Conservation (phyloP, 2,888 invertebrate species). For the Flexamia atlantica region DNA sequence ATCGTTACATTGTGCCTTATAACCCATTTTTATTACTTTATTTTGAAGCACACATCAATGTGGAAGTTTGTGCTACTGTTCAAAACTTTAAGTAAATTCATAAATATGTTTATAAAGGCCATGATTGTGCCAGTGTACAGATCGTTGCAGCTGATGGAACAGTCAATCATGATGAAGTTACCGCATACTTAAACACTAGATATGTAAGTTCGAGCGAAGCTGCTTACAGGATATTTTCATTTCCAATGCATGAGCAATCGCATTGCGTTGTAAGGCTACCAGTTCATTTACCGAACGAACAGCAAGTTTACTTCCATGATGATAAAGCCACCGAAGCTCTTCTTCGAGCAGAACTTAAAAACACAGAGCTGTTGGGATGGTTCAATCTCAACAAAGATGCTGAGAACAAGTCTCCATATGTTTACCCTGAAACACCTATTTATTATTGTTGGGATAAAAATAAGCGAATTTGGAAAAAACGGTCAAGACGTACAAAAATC, state of each 20-base stretch:
- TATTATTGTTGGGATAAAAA: slow-evolving; percentile 53
- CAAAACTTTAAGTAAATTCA: slow-evolving; percentile 32
- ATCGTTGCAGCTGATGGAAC: background rate
- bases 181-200: slow-evolving; percentile 63
- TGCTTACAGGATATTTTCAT: slow-evolving; percentile 72
- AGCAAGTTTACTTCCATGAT: slow-evolving; percentile 58
- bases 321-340: slow-evolving; percentile 47
- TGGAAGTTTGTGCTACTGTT: slow-evolving; percentile 41
- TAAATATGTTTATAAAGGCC: slow-evolving; percentile 48
- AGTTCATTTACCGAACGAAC: slow-evolving; percentile 72
- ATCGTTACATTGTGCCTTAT: slow-evolving; percentile 40
- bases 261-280: slow-evolving; percentile 71
- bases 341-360: slow-evolving; percentile 32
- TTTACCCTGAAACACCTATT: slow-evolving; percentile 52
- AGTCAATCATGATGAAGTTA: slow-evolving; percentile 46
- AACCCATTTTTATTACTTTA: slow-evolving; percentile 20
- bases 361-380: slow-evolving; percentile 44
- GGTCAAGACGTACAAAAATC: background rate
- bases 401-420: slow-evolving; percentile 60
- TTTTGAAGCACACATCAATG: slow-evolving; percentile 51
- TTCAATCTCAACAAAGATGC: background rate
- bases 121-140: slow-evolving; percentile 24
- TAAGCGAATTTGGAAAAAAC: slow-evolving; percentile 24
- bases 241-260: slow-evolving; percentile 68
- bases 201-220: slow-evolving; percentile 73